phyloP scores from a whole-genome alignment of 2,113 vertebrate species.

The Dasyurus viverrinus region DNA sequence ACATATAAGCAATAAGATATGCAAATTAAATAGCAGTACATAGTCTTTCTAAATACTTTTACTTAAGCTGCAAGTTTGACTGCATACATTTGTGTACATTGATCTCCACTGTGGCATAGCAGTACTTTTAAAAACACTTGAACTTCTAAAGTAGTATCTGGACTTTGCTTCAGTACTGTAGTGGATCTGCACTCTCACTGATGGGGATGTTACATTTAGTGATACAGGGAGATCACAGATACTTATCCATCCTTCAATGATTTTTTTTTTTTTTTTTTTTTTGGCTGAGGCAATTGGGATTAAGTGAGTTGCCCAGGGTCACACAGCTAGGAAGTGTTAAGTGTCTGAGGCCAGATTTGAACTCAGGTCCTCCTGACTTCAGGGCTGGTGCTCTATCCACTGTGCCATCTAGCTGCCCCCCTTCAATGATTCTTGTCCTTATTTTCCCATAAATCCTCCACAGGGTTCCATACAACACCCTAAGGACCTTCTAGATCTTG shows the following conservation, averaged over 20 bases:
- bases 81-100: neutral
- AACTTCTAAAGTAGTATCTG: too few relatives aligned
- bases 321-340: too few relatives aligned
- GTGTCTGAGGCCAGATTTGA: too few relatives aligned
- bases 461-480: neutral
- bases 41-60: neutral
- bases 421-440: neutral
- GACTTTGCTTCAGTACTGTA: neutral
- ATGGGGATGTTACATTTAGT: neutral
- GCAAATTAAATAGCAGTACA: neutral
- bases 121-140: neutral
- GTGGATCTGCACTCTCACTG: neutral
- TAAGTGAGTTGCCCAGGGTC: too few relatives aligned
- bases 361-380: too few relatives aligned
- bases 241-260: neutral
- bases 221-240: neutral
- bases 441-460: neutral
- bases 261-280: too few relatives aligned
- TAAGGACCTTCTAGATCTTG: neutral
- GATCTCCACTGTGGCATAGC: neutral
- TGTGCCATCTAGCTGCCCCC: too few relatives aligned
- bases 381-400: too few relatives aligned
- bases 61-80: neutral
- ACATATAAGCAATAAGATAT: neutral
- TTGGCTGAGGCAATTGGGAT: too few relatives aligned